Base-by-base conservation (phyloP, 2,797 vertebrate genomes). In the Pangasius krempfi region DNA sequence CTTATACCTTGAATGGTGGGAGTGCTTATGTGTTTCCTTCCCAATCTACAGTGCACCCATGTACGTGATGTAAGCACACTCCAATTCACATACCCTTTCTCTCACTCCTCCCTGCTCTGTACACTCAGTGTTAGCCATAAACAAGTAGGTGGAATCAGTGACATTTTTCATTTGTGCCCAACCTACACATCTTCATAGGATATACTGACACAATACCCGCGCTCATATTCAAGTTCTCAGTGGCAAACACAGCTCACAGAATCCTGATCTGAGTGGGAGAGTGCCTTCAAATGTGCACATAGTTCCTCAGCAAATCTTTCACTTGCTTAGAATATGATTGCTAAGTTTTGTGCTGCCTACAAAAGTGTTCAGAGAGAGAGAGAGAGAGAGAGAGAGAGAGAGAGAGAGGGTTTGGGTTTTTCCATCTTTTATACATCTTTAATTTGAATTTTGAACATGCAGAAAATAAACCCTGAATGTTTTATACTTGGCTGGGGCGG, bases 81-180 rank as follows among this genome's bases (percentile, higher is more conserved):
- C 44, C 78, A 18, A 22, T 40, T 40, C 60, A 66, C 62, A 81
- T 80, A 79, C 80, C 44, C 64, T 37, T 68, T 30, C 22, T 70
- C 82, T 52, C 80, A 40, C 60, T 60, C 60, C 60, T 68, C 30
- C 54, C 50, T 37, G 33, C 66, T 40, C 92, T 92, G 91, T 92
- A 92, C 92, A 91, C 93, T 83, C 90, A 94, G 94, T 90, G 93
- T 92, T 95, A 93, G 94, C 94, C 92, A 92, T 89, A 25, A 94
- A 92, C 88, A 94, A 95, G 94, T 95, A 93, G 94, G 93, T 94
- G 92, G 93, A 94, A 95, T 94, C 92, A 54, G 93, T 94, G 93
- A 92, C 92, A 93, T 94, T 95, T 95, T 75, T 89, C 93, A 93
- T 93, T 91, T 92, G 92, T 89, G 89, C 70, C 90, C 91, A 90